Base-by-base conservation (phyloP, 2,888 invertebrate genomes). In the Lamellibrachia satsuma region DNA sequence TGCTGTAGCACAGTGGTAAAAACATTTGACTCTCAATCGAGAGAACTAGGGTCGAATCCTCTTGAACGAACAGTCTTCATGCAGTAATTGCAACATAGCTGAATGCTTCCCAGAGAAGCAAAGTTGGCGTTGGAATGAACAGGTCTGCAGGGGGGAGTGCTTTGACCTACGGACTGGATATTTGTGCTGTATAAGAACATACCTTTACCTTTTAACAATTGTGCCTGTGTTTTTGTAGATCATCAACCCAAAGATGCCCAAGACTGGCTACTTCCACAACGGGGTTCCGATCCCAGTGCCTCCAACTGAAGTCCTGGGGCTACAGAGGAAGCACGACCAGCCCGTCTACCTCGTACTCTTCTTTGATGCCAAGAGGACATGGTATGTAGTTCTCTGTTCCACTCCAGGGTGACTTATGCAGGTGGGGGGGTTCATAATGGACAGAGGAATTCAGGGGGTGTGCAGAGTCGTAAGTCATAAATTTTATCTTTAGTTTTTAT, bases 201-300 rank as follows among this genome's bases (percentile, higher is more conserved):
- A 39, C 39, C 39, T 39, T 39, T 91, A 51, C 7, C 7, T 51
- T 8, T n/a, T n/a, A 2, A 57, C 22, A 15, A 15, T 39, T 92
- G 52, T 90, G 90, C 27, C 15, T n/a, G 22, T 91, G 39, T 92
- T 93, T 39, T 39, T 95, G 8, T 95, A 97, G 97, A 99, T 99
- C 93, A 98, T 99, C 94, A 98, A 99, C 97, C 99, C 99, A 0
- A 98, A 98, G 96, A 99, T 99, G 97, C 98, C 99, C 1, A 98
- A 98, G 97, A 98, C 97, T 93, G 97, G 98, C 4, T 98, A 98
- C 96, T 97, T 98, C 92, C 98, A 99, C 97, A 98, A 98, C 96
- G 99, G 99, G 55, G 99, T 99, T 0, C 99, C 99, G 0, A 97
- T 99, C 94, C 99, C 99, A 0, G 98, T 98, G 0, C 99, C 99